Evolutionary conservation across 2,888 invertebrate species (phyloP).

Genomic region (Drosophila longiperda): DNA sequence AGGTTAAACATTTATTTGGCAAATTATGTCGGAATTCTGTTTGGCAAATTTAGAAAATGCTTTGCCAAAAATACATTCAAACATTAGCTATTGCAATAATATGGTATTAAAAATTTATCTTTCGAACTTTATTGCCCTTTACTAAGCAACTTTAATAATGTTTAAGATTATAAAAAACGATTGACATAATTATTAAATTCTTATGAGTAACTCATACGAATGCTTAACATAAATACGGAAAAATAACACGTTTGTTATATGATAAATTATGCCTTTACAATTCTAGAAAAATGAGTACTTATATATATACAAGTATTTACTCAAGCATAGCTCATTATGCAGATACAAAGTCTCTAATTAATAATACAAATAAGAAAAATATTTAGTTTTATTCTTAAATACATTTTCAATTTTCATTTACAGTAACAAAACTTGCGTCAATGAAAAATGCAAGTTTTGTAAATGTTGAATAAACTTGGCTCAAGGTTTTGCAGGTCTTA

Average conservation of each 20-base stretch:
- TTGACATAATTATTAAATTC: neutral
- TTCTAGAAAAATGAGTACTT: neutral
- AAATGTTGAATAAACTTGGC: conserved; percentile 54
- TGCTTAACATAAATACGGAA: no score
- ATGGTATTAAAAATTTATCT: no score
- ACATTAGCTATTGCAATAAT: neutral
- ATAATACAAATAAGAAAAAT: no score
- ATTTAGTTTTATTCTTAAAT: neutral
- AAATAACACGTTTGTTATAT: no score
- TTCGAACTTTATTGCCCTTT: no score
- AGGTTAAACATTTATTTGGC: neutral
- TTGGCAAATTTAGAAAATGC: neutral
- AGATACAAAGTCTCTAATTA: neutral
- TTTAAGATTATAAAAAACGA: neutral
- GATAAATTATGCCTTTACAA: no score
- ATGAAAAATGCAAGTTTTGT: conserved; percentile 56
- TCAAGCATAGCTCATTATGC: neutral
- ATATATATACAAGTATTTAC: no score
- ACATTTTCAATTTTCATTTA: neutral
- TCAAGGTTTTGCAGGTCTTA: conserved; percentile 47
- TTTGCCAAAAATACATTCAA: neutral
- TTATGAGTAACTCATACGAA: accelerated
- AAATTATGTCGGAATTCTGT: neutral
- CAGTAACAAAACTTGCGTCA: conserved; percentile 23
- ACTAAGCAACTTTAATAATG: no score